A percentile compares a stretch with the other conserved stretches of the same genome.
phyloP scores from a whole-genome alignment of 2,797 vertebrate species.

The Xiphorhynchus erythropygius region DNA sequence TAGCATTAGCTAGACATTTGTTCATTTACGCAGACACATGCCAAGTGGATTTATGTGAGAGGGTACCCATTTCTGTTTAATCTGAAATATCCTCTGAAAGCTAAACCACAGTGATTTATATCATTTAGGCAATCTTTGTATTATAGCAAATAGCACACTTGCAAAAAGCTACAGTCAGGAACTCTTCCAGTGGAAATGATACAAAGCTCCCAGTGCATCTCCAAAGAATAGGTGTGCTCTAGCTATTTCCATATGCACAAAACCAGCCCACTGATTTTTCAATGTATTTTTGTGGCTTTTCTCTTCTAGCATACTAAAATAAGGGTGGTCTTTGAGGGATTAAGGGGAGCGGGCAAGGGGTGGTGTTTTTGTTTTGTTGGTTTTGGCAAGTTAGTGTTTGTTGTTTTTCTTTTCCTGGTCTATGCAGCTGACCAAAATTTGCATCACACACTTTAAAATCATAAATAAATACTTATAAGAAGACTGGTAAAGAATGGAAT shows the following conservation, averaged over 20 bases:
- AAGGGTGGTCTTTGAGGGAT: accelerated
- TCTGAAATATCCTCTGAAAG: not conserved
- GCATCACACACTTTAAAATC: not conserved
- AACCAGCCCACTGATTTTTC: not conserved
- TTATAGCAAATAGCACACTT: not conserved
- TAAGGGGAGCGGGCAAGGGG: not conserved
- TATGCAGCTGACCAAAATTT: not conserved
- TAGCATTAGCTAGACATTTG: constrained; percentile 37
- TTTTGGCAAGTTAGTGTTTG: not conserved
- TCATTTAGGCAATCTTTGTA: not conserved
- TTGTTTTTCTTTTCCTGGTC: not conserved
- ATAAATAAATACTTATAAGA: not conserved
- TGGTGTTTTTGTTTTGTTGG: accelerated
- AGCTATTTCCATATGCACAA: not conserved
- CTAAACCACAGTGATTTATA: not conserved
- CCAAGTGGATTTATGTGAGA: constrained; percentile 23
- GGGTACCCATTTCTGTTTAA: not conserved
- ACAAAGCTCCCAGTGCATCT: not conserved
- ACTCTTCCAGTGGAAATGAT: not conserved
- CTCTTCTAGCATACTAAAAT: not conserved
- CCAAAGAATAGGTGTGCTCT: not conserved
- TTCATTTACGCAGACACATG: constrained; percentile 40
- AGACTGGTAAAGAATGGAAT: not conserved
- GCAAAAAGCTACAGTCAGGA: not conserved
- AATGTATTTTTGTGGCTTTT: not conserved